phyloP scores from a whole-genome alignment of 2,113 vertebrate species.

The Pteronura brasiliensis region DNA sequence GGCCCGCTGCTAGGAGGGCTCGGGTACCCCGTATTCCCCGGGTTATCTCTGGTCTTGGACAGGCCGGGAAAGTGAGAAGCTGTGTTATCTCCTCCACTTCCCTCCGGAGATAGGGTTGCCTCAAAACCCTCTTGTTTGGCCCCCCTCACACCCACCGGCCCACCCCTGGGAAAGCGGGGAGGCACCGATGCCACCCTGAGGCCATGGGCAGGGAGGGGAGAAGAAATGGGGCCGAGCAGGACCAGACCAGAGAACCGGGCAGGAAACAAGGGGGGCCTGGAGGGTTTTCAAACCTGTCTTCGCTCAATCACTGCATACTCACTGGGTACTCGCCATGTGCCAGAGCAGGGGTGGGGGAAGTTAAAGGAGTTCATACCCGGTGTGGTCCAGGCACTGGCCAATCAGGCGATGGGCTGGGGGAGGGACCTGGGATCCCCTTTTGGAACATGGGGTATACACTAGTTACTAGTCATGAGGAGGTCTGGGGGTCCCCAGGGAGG shows the following conservation, averaged over 20 bases:
- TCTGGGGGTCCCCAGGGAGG: background rate
- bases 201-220: background rate
- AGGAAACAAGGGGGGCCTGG: background rate
- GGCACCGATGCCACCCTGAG: background rate
- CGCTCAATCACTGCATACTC: background rate
- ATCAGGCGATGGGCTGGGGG: too few species aligned
- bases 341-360: too few species aligned
- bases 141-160: background rate
- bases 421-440: background rate
- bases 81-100: slow-evolving; percentile 82
- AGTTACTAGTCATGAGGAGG: background rate
- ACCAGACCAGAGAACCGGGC: fast-evolving
- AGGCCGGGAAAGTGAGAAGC: slow-evolving; percentile 83
- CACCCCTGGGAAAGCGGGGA: background rate
- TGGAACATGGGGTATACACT: background rate
- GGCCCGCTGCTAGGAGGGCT: background rate
- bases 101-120: slow-evolving; percentile 76
- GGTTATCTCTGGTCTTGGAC: slow-evolving; percentile 77
- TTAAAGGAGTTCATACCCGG: background rate
- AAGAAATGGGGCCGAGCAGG: background rate
- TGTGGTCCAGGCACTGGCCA: background rate
- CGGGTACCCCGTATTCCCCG: background rate
- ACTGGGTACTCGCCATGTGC: background rate
- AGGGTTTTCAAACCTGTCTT: background rate
- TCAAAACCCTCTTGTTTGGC: slow-evolving; percentile 83